Conservation (phyloP, 2,797 vertebrate species). For the Novumbra hubbsi region DNA sequence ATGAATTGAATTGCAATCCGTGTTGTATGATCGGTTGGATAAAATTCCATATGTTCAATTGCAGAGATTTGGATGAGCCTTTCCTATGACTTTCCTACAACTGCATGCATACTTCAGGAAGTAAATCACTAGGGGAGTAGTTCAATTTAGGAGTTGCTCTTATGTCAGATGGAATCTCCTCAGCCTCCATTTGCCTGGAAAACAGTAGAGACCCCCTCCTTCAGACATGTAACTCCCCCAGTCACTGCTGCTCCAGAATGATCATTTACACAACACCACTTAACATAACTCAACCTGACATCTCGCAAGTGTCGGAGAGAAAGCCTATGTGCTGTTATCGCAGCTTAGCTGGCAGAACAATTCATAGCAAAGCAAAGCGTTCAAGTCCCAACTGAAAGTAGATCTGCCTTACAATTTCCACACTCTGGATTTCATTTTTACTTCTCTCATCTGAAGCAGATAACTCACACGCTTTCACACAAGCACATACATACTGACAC, state of each 20-base stretch:
- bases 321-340: not conserved
- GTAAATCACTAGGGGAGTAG: no score
- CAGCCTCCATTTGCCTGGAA: no score
- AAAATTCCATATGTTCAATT: no score
- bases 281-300: not conserved
- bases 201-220: not conserved
- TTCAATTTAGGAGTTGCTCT: no score
- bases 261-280: not conserved
- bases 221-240: not conserved
- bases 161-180: no score
- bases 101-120: no score
- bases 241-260: not conserved
- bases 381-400: constrained; percentile 18
- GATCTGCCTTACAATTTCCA: constrained; percentile 11
- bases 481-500: not conserved
- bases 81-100: no score
- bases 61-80: no score
- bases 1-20: no score
- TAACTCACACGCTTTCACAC: not conserved
- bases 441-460: constrained; percentile 31
- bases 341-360: not conserved
- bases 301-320: not conserved
- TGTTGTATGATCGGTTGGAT: no score
- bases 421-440: constrained; percentile 26
- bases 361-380: constrained; percentile 9